Conservation (phyloP, 2,888 invertebrate genomes). For the Brachyopa scutellaris region DNA sequence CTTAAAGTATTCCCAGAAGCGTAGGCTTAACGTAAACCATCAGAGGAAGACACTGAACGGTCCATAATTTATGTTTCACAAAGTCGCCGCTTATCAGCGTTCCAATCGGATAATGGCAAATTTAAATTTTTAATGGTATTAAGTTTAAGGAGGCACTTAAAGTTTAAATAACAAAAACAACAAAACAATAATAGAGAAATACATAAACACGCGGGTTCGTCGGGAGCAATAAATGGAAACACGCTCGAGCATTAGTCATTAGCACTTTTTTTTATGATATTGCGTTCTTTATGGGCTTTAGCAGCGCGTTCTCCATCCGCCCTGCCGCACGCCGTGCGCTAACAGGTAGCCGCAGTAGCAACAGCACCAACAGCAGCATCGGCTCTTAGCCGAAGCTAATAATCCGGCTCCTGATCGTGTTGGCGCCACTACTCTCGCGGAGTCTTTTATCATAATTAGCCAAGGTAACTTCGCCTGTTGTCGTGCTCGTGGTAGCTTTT, state of each 20-base stretch:
- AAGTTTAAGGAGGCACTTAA: conserved; percentile 40
- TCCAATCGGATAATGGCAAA: conserved; percentile 59
- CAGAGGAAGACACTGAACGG: neutral
- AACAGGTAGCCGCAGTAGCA: no score
- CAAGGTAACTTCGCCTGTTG: neutral
- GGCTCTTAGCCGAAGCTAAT: conserved; percentile 25
- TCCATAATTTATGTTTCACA: conserved; percentile 53
- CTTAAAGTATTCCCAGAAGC: conserved; percentile 25
- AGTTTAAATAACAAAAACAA: neutral
- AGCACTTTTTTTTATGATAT: conserved; percentile 36
- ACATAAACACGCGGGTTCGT: conserved; percentile 12
- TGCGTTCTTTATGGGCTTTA: conserved; percentile 38
- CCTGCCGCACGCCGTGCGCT: neutral
- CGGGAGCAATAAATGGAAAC: conserved; percentile 18
- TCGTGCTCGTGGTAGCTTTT: conserved; percentile 6
- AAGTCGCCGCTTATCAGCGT: conserved; percentile 45
- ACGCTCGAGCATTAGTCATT: conserved; percentile 50
- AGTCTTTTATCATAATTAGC: conserved; percentile 54
- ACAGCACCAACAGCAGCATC: conserved; percentile 5
- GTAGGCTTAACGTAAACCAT: conserved; percentile 3
- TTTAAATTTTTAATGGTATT: conserved; percentile 53
- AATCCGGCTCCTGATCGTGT: conserved; percentile 36
- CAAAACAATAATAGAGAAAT: neutral
- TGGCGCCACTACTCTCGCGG: conserved; percentile 49
- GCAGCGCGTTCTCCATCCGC: neutral